These are phyloP conservation scores for Platyscapa corneri DNA, from an alignment of 1,140 invertebrate species.

Conservation along the genomic window DNA sequence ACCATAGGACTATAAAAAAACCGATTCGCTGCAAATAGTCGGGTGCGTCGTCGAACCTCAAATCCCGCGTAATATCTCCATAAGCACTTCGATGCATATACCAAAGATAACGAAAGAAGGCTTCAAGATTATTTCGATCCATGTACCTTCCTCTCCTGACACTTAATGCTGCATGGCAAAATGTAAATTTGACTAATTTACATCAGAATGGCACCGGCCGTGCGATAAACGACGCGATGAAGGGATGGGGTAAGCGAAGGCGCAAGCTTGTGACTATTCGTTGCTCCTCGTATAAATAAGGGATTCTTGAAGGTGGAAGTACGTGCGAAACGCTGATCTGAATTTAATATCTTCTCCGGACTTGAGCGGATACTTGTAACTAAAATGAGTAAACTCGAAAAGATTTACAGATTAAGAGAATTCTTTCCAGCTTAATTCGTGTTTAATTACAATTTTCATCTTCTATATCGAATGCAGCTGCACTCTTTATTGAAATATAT, in stretches of 20 bases:
- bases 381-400: not conserved
- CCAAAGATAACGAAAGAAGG: not conserved
- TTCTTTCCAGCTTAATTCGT: not conserved
- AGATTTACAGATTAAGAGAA: not conserved
- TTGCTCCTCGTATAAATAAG: not conserved
- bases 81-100: not conserved
- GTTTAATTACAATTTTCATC: not conserved
- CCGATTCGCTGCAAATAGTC: not conserved
- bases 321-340: constrained; percentile 21
- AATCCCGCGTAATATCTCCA: not conserved
- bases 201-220: not conserved
- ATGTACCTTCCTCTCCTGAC: not conserved
- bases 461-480: too few relatives aligned
- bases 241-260: not conserved
- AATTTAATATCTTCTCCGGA: constrained; percentile 21
- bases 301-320: not conserved
- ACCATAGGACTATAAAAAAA: not conserved
- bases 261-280: not conserved
- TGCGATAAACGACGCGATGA: constrained; percentile 13
- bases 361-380: not conserved
- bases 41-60: not conserved
- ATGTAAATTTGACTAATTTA: constrained; percentile 42
- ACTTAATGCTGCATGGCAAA: not conserved
- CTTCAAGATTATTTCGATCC: not conserved
- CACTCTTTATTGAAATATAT: too few relatives aligned